Evolutionary conservation across 2,113 vertebrate genomes (phyloP).

Genomic region (Tragulus kanchil): DNA sequence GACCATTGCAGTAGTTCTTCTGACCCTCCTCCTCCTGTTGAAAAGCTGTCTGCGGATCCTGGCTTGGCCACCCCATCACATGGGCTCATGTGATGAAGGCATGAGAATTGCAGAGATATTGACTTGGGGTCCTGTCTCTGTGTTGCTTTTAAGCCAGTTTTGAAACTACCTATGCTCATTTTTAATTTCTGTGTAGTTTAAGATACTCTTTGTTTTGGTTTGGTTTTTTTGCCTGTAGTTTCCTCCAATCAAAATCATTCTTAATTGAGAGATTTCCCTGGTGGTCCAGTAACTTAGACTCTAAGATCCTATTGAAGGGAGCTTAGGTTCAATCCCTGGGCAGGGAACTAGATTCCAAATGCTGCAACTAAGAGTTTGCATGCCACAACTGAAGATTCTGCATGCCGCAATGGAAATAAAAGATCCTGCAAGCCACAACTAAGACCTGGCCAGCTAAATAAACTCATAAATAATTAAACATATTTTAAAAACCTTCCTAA

Average conservation of each 20-base stretch:
- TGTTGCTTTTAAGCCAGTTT: background rate
- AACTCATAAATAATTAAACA: background rate
- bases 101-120: background rate
- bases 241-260: background rate
- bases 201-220: background rate
- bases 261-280: background rate
- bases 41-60: background rate
- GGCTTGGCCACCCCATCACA: background rate
- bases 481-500: background rate
- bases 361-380: background rate
- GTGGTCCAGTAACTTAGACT: background rate
- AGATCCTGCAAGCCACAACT: background rate
- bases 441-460: background rate
- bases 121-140: background rate
- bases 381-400: background rate
- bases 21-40: background rate
- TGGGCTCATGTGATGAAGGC: background rate
- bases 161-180: background rate
- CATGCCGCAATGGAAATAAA: accelerated
- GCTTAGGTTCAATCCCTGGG: background rate
- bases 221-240: background rate
- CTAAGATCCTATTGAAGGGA: too few species aligned
- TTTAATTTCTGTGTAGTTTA: slow-evolving; percentile 6
- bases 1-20: background rate
- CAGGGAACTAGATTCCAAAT: background rate